phyloP scores from a whole-genome alignment of 2,888 invertebrate genomes.

The Plebejus melissa region DNA sequence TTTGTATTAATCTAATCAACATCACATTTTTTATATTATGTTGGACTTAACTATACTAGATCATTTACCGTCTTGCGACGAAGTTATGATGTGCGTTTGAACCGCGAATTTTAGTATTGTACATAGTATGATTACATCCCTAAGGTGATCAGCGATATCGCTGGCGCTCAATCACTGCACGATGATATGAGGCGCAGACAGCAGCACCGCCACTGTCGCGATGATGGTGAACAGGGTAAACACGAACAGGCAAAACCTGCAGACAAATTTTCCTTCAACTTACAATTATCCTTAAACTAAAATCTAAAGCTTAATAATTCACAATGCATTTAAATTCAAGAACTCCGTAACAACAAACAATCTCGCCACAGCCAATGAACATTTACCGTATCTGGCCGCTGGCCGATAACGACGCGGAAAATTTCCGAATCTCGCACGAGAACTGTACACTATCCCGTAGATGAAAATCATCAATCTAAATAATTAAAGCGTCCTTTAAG shows the following conservation, averaged over 20 bases:
- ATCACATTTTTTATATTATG: constrained; percentile 73
- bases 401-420: no score
- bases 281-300: neutral
- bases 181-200: constrained; percentile 96
- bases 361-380: no score
- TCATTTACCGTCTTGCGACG: constrained; percentile 67
- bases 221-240: constrained; percentile 96
- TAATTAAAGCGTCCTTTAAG: neutral
- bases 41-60: constrained; percentile 60
- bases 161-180: constrained; percentile 83
- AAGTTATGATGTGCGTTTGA: constrained; percentile 71
- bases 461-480: neutral
- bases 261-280: constrained; percentile 42
- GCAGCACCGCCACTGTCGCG: constrained; percentile 93
- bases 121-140: constrained; percentile 49
- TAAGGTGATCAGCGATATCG: constrained; percentile 58
- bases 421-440: no score
- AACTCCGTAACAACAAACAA: no score
- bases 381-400: no score
- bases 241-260: constrained; percentile 94
- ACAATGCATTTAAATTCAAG: no score
- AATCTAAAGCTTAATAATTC: neutral
- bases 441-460: neutral
- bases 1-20: constrained; percentile 68
- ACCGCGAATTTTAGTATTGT: constrained; percentile 52